Evolutionary conservation across 2,888 invertebrate genomes (phyloP), one percentile per base, ranked within the genome.

Genomic region (Mellilla xanthometata): DNA sequence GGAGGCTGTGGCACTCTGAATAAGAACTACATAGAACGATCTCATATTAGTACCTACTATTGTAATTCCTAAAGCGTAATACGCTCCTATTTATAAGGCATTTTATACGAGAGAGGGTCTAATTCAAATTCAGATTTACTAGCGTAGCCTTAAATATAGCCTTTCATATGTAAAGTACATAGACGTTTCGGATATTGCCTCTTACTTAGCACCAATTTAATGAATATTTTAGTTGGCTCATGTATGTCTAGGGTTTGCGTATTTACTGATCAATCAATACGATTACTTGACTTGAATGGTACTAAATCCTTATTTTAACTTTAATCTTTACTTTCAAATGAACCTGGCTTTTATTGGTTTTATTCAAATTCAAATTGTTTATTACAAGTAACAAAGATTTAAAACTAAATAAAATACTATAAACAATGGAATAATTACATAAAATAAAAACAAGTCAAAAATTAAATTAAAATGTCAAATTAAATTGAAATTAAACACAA

Each of bases 121-220:
- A 62, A 72, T 77, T 73, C 70, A 71, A 71, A 79, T 74, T 76
- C 71, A 76, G 69, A 72, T 76, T 68, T 60, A 65, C 56, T 56
- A 50, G 46, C 53, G 54, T 58, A 62, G 33, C 65, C 67, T 68
- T 62, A 62, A 72, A 68, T 66, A 62, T 65, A 61, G 58, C 59
- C 49, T 60, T 68, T 68, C 62, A 61, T 51, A 54, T 53, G 60
- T 46, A 49, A 58, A 61, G 58, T 55, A 29, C 12, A 48, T 22
- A 48, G 39, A 35, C 31, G 39, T 9, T 39, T 30, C 15, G 22
- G 35, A 34, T 49, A 49, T 39, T 44, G 23, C 34, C 13, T 39
- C 23, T 31, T 35, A 19, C 11, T 29, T 35, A 8, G 10, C 11
- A 19, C 10, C 13, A 35, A 39, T 23, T 36, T 27, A 35, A 38